Percentiles rank a stretch among this genome's conserved stretches.
Conservation (phyloP, 2,888 invertebrate species). For the Chorisops tibialis region DNA sequence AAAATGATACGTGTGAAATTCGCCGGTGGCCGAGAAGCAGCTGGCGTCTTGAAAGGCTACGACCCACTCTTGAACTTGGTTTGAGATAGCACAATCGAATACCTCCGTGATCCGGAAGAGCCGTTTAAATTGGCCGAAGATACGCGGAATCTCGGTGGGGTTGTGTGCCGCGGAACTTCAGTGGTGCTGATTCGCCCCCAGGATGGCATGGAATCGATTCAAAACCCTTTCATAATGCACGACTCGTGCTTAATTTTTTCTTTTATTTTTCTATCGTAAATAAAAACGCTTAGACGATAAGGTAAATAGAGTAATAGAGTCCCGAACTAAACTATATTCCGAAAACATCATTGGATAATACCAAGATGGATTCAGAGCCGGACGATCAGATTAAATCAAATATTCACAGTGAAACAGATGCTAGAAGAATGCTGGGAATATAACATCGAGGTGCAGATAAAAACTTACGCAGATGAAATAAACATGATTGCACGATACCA, state of each 20-base stretch:
- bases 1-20: constrained; percentile 98
- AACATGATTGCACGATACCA: too few relatives aligned
- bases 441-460: too few relatives aligned
- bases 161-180: constrained; percentile 98
- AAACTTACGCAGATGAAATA: too few relatives aligned
- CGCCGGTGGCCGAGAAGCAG: constrained; percentile 94
- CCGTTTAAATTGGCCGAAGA: constrained; percentile 95
- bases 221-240: constrained; percentile 95
- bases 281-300: constrained; percentile 19
- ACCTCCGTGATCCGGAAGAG: constrained; percentile 89
- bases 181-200: constrained; percentile 97
- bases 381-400: too few relatives aligned
- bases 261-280: constrained; percentile 4
- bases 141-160: constrained; percentile 87
- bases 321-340: too few relatives aligned
- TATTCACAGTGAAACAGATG: too few relatives aligned
- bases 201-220: constrained; percentile 99
- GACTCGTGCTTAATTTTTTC: constrained; percentile 56
- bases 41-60: constrained; percentile 92
- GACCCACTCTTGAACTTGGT: constrained; percentile 96
- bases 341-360: too few relatives aligned
- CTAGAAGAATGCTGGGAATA: too few relatives aligned
- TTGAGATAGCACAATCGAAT: constrained; percentile 94
- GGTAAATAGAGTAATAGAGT: too few relatives aligned
- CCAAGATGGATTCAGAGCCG: too few relatives aligned